These are phyloP conservation scores for Drosophila melanosoma DNA, from an alignment of 2,888 invertebrate genomes.

Conservation along the genomic window DNA sequence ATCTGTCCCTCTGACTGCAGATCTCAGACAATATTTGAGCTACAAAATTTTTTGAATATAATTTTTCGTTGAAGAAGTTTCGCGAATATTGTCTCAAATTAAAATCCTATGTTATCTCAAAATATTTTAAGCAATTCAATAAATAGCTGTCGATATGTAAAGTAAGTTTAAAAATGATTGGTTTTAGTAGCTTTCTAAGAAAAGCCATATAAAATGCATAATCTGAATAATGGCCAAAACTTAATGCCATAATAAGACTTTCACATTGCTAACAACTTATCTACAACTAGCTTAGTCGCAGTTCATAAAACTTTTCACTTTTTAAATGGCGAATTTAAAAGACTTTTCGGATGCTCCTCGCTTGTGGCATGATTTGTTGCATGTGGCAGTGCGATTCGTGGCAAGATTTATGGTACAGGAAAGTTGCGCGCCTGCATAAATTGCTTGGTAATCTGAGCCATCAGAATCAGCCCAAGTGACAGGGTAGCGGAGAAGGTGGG, in stretches of 20 bases:
- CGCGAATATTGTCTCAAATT: not conserved
- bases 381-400: constrained; percentile 57
- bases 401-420: constrained; percentile 69
- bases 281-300: not conserved
- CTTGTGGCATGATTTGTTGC: constrained; percentile 68
- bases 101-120: not conserved
- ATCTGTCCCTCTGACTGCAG: not conserved
- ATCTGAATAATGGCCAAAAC: not conserved
- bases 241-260: not conserved
- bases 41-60: not conserved
- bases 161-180: not conserved
- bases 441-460: constrained; percentile 69
- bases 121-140: not conserved
- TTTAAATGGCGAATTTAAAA: not conserved
- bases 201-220: not conserved
- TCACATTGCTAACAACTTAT: not conserved
- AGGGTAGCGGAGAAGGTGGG: not conserved
- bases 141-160: not conserved
- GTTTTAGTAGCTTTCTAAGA: not conserved
- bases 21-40: not conserved
- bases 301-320: not conserved
- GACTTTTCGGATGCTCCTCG: constrained; percentile 27
- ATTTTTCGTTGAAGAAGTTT: not conserved
- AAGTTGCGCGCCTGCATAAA: constrained; percentile 73
- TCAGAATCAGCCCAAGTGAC: not conserved